phyloP scores from a whole-genome alignment of 2,797 vertebrate genomes.

The Acanthiza pusilla region DNA sequence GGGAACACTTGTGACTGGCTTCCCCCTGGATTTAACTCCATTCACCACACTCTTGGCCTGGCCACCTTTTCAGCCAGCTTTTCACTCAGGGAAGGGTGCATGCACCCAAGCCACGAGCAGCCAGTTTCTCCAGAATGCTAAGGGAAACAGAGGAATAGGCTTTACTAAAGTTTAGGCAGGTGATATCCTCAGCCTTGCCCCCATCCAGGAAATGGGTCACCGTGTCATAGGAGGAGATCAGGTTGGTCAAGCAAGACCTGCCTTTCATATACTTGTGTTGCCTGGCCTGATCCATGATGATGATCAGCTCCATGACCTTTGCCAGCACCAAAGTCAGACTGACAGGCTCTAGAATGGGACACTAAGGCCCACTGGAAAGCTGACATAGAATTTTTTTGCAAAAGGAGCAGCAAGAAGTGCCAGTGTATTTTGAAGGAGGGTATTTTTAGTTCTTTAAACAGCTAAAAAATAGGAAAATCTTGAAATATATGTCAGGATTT shows the following conservation, averaged over 20 bases:
- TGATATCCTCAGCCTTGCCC: neutral
- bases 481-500: neutral
- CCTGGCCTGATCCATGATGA: neutral
- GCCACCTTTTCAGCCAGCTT: neutral
- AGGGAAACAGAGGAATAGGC: neutral
- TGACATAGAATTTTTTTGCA: neutral
- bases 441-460: neutral
- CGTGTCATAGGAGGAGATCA: neutral
- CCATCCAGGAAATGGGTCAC: neutral
- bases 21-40: neutral
- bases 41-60: neutral
- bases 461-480: neutral
- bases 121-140: neutral
- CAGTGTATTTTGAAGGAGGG: neutral
- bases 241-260: neutral
- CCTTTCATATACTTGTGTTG: neutral
- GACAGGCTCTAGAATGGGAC: neutral
- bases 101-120: neutral
- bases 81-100: neutral
- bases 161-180: neutral
- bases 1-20: neutral
- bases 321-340: neutral
- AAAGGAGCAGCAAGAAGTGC: neutral
- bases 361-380: neutral
- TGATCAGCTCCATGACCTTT: neutral